phyloP scores from a whole-genome alignment of 2,113 vertebrate species.

The Gymnocephalus cernua region DNA sequence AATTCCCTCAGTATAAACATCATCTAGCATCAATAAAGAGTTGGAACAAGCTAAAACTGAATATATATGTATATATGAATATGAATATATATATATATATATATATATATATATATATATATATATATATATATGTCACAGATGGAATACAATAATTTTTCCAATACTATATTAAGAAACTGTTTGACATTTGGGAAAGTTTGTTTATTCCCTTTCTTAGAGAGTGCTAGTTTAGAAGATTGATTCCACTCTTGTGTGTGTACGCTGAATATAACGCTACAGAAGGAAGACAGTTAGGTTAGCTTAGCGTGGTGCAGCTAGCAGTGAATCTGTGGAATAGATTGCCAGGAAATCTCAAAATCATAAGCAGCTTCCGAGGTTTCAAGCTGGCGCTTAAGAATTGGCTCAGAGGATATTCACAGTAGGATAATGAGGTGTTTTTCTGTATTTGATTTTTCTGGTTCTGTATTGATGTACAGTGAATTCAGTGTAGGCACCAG shows the following conservation, averaged over 20 bases:
- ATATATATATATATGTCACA: no score
- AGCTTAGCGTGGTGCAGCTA: neutral
- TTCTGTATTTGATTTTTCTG: neutral
- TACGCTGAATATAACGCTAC: neutral
- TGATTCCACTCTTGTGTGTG: neutral
- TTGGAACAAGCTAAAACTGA: neutral
- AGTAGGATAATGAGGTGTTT: neutral
- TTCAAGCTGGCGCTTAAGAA: neutral
- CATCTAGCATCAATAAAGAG: neutral
- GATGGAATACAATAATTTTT: no score
- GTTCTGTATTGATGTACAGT: neutral
- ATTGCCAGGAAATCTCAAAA: neutral
- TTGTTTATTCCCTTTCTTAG: neutral
- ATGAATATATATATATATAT: no score
- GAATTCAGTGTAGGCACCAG: neutral
- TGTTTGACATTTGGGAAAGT: no score
- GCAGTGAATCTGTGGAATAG: neutral
- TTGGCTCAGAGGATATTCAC: neutral
- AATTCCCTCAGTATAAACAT: neutral
- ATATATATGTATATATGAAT: no score
- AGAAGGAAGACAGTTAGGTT: neutral
- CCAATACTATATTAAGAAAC: no score
- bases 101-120: no score
- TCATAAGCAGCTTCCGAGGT: neutral
- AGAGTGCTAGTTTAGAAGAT: neutral